Evolutionary conservation across 1,140 invertebrate species (phyloP).

Genomic region (Drosophila fuyamai): DNA sequence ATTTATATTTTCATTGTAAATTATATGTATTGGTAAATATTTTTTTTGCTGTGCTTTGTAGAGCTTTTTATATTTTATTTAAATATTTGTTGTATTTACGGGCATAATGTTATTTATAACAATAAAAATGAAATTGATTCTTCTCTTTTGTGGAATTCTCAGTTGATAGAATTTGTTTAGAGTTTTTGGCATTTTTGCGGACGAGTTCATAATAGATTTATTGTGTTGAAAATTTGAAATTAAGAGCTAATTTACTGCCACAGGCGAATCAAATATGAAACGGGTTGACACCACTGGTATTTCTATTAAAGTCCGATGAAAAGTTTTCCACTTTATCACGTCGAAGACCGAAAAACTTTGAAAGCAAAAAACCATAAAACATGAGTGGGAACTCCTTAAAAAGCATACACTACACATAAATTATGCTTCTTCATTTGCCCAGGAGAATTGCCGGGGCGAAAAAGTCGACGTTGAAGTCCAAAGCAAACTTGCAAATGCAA

Average conservation of each 20-base stretch:
- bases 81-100: neutral
- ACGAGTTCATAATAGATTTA: neutral
- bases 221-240: neutral
- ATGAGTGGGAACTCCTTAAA: conserved; percentile 1
- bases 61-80: neutral
- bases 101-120: neutral
- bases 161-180: neutral
- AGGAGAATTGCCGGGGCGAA: conserved; percentile 6
- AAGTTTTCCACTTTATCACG: conserved; percentile 21
- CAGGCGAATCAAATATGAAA: conserved; percentile 2
- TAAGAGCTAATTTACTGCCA: neutral
- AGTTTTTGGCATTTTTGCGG: neutral
- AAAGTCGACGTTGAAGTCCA: neutral
- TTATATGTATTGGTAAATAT: neutral
- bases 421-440: conserved; percentile 31
- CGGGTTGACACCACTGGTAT: neutral
- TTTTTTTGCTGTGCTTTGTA: neutral
- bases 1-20: conserved; percentile 3
- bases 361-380: conserved; percentile 1
- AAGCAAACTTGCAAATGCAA: conserved; percentile 33
- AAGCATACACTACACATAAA: conserved; percentile 21
- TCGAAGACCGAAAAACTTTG: neutral
- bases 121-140: conserved; percentile 2
- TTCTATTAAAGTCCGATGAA: conserved; percentile 1
- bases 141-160: neutral